Percentiles rank a stretch among this genome's conserved stretches.
These are phyloP conservation scores for Turnix velox DNA, from an alignment of 2,113 vertebrate genomes.

Conservation along the genomic window DNA sequence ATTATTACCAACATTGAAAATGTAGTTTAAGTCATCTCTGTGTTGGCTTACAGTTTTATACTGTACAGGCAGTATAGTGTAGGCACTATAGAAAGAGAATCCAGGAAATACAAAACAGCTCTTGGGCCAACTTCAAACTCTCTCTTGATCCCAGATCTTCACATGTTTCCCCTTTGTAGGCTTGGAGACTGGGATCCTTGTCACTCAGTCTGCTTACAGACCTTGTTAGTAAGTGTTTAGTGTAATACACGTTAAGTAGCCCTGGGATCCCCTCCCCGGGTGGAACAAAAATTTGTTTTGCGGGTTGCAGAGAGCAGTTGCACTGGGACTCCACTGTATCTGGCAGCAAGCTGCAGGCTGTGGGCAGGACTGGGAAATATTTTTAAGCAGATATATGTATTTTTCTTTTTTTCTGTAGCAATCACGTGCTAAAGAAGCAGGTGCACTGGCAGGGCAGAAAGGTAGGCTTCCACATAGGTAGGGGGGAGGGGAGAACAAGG, in stretches of 20 bases:
- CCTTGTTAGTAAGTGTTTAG: background rate
- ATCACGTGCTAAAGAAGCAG: background rate
- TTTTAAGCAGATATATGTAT: background rate
- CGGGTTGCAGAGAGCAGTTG: background rate
- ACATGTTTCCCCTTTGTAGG: background rate
- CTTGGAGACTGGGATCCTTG: background rate
- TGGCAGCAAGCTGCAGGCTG: background rate
- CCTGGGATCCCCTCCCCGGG: background rate
- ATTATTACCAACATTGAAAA: background rate
- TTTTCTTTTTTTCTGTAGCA: background rate
- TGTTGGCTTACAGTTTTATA: background rate
- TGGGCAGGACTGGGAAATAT: background rate
- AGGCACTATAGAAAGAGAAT: fast-evolving
- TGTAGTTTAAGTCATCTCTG: background rate
- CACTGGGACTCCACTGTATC: background rate
- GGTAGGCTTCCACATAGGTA: background rate
- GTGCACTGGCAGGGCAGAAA: background rate
- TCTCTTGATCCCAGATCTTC: background rate
- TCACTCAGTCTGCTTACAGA: background rate
- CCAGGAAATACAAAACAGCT: background rate
- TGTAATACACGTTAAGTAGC: background rate
- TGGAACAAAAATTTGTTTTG: background rate
- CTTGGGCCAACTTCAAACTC: background rate
- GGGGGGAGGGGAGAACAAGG: background rate
- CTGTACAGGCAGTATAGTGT: fast-evolving